phyloP scores from a whole-genome alignment of 1,140 invertebrate species.

The Microvelia longipes region DNA sequence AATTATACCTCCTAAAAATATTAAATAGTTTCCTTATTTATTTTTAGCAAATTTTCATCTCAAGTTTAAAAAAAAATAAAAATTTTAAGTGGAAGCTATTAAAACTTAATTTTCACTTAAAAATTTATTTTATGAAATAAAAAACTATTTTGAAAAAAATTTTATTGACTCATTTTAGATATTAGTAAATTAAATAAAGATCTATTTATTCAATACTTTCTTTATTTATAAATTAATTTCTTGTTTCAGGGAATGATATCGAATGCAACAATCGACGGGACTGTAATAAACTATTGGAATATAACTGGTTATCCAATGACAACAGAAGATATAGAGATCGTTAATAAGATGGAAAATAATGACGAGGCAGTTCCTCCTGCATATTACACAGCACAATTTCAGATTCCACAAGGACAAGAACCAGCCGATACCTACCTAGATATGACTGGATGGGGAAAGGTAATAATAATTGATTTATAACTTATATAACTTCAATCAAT shows the following conservation, averaged over 20 bases:
- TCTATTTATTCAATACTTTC: too few species aligned
- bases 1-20: too few species aligned
- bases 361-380: neutral
- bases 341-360: slow-evolving; percentile 6
- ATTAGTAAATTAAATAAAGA: too few species aligned
- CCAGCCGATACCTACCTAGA: slow-evolving; percentile 14
- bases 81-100: too few species aligned
- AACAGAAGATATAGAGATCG: slow-evolving; percentile 8
- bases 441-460: slow-evolving; percentile 18
- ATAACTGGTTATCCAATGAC: slow-evolving; percentile 14
- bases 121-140: too few species aligned
- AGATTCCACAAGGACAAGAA: neutral
- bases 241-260: slow-evolving; percentile 14
- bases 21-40: too few species aligned
- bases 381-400: slow-evolving; percentile 1
- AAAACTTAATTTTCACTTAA: too few species aligned
- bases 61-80: too few species aligned
- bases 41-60: too few species aligned
- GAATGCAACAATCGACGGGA: slow-evolving; percentile 15
- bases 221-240: neutral
- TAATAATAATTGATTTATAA: slow-evolving; percentile 5
- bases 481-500: too few species aligned
- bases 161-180: too few species aligned
- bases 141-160: too few species aligned
- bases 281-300: slow-evolving; percentile 11